A percentile compares a stretch with the other conserved stretches of the same genome.
These are phyloP conservation scores for Ophion slaviceki DNA, from an alignment of 2,888 invertebrate species.

Conservation along the genomic window DNA sequence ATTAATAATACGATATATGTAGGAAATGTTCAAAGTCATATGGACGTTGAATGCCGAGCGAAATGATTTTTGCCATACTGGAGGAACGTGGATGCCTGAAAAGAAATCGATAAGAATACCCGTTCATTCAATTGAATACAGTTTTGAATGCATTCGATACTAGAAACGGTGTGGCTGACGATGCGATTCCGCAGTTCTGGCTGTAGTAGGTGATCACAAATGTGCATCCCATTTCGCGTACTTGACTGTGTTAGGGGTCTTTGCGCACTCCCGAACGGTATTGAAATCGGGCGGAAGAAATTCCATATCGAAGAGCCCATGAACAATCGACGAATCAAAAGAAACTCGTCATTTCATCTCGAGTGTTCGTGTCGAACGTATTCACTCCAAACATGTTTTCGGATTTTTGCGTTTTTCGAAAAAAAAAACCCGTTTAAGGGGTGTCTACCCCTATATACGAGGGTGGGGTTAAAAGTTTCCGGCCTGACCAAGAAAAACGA, in stretches of 20 bases:
- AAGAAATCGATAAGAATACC: background rate
- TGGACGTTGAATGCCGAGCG: background rate
- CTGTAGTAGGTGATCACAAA: slow-evolving; percentile 21
- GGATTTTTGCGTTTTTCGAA: no score
- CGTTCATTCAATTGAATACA: slow-evolving; percentile 9
- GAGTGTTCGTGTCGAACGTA: slow-evolving; percentile 30
- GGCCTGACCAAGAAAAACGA: no score
- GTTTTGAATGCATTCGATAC: slow-evolving; percentile 10
- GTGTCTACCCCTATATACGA: no score
- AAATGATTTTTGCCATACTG: background rate
- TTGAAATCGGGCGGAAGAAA: slow-evolving; percentile 33
- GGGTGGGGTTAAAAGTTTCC: no score
- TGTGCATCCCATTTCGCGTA: slow-evolving; percentile 10
- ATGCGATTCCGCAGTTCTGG: slow-evolving; percentile 42
- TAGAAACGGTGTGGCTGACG: slow-evolving; percentile 10
- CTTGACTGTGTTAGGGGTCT: slow-evolving; percentile 2
- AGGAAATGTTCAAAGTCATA: background rate
- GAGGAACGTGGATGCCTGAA: background rate
- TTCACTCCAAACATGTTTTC: background rate
- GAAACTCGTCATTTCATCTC: slow-evolving; percentile 24
- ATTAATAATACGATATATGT: no score
- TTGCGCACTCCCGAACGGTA: background rate
- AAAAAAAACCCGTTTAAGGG: no score
- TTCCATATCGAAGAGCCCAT: background rate
- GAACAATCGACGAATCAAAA: slow-evolving; percentile 3